These are phyloP conservation scores for Neuroscelio doddi DNA, from an alignment of 2,888 invertebrate species.

Conservation along the genomic window DNA sequence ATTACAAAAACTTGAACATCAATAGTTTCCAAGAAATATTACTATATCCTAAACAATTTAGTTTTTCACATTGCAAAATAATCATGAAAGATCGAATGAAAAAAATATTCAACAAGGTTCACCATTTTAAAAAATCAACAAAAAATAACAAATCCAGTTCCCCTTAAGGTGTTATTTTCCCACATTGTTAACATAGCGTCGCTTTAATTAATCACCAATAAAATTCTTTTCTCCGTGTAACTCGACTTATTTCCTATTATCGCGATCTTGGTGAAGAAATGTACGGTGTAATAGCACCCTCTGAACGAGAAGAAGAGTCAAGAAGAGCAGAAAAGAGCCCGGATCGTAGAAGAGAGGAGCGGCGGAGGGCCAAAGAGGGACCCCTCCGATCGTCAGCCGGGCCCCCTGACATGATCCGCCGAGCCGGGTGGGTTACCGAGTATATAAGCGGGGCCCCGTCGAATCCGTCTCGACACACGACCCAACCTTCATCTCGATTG, in stretches of 20 bases:
- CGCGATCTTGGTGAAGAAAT: constrained; percentile 23
- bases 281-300: constrained; percentile 42
- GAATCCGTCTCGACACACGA: constrained; percentile 70
- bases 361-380: constrained; percentile 51
- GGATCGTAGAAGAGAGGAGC: constrained; percentile 20
- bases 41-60: no score
- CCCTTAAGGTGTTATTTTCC: no score
- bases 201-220: no score
- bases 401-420: constrained; percentile 59
- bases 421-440: constrained; percentile 63
- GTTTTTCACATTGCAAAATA: no score
- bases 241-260: neutral
- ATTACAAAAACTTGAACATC: no score
- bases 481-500: constrained; percentile 67
- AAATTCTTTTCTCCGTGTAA: constrained; percentile 1
- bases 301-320: constrained; percentile 3
- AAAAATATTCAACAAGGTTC: no score
- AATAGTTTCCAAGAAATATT: no score
- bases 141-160: no score
- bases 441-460: constrained; percentile 70
- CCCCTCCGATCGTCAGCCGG: constrained; percentile 54
- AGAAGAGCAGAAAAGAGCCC: constrained; percentile 18
- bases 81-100: no score
- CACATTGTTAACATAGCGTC: no score
- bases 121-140: no score